A percentile compares a stretch with the other conserved stretches of the same genome.
Conservation (phyloP, 2,113 vertebrate species). For the Neogobius melanostomus region DNA sequence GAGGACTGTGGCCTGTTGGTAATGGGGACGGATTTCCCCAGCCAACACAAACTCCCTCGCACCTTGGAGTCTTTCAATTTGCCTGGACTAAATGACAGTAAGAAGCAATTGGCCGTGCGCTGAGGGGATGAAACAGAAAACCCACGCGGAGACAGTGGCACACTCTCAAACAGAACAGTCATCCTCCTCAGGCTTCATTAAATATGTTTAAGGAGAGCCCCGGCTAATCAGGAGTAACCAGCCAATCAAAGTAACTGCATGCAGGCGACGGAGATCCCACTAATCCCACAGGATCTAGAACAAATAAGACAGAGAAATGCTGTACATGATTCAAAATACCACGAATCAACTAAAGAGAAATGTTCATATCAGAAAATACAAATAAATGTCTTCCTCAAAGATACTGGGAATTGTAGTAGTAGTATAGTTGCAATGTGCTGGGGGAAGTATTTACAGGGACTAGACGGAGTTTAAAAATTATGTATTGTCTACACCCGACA, state of each 20-base stretch:
- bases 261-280: neutral
- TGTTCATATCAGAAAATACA: no score
- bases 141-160: conserved; percentile 49
- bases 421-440: no score
- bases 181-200: conserved; percentile 7
- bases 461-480: no score
- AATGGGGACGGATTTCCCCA: conserved; percentile 6
- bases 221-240: neutral
- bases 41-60: conserved; percentile 67
- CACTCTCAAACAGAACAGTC: conserved; percentile 42
- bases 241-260: neutral
- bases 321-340: no score
- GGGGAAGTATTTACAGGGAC: no score
- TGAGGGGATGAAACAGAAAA: conserved; percentile 72
- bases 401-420: no score
- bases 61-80: conserved; percentile 71
- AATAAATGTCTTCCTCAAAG: no score
- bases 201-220: conserved; percentile 4
- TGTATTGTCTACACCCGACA: no score
- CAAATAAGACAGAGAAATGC: neutral
- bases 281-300: neutral
- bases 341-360: no score
- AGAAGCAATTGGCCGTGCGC: conserved; percentile 69
- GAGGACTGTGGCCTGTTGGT: conserved; percentile 23
- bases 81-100: conserved; percentile 67